Evolutionary conservation across 2,113 vertebrate genomes (phyloP).

Genomic region (Anguilla rostrata): DNA sequence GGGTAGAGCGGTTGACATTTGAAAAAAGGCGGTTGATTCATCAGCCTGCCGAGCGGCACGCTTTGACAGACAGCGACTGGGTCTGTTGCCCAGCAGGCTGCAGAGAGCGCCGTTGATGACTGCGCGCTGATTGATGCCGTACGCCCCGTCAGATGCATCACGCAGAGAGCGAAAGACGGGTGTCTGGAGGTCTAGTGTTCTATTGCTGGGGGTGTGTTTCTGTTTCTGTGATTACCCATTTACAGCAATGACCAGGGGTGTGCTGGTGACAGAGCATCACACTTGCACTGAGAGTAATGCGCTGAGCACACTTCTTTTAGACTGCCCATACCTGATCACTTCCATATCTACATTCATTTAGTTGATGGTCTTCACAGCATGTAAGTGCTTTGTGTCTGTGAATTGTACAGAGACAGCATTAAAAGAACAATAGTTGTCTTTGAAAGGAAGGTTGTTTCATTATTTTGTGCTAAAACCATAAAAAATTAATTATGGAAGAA

Average conservation of each 20-base stretch:
- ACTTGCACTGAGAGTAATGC: background rate
- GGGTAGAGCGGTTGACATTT: conserved; percentile 58
- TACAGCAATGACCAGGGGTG: background rate
- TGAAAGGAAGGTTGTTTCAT: background rate
- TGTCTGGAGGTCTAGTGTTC: background rate
- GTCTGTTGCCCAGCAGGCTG: background rate
- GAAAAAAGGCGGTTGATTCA: conserved; percentile 49
- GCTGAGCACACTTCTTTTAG: background rate
- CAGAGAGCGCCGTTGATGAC: background rate
- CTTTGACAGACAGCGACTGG: background rate
- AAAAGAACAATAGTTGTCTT: background rate
- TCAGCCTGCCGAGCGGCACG: background rate
- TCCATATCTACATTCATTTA: background rate
- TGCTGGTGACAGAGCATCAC: no score
- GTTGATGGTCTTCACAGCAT: background rate
- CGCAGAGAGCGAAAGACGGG: background rate
- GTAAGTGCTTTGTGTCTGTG: background rate
- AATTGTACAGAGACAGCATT: background rate
- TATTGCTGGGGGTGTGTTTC: background rate
- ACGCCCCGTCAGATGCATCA: background rate
- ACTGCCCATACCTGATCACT: background rate
- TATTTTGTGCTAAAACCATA: background rate
- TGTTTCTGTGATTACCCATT: background rate
- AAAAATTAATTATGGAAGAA: background rate
- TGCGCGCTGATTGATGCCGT: background rate